Evolutionary conservation across 2,888 invertebrate genomes (phyloP).

Genomic region (Scaptomyza cyrtandrae): DNA sequence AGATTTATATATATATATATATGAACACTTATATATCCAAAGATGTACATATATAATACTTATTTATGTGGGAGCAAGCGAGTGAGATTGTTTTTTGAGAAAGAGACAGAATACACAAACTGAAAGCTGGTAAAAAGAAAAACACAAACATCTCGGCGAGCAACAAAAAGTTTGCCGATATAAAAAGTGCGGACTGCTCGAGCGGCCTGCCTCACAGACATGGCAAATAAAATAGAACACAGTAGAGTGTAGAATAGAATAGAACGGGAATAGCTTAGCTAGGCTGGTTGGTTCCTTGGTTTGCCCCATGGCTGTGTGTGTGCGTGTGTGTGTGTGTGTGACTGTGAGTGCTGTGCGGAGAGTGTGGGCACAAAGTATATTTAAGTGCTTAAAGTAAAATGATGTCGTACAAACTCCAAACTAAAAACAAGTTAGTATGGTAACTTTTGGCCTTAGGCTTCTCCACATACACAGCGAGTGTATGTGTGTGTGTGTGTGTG

Average conservation of each 20-base stretch:
- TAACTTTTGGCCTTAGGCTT: constrained; percentile 78
- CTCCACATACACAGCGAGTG: constrained; percentile 19
- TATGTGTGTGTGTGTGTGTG: constrained; percentile 17
- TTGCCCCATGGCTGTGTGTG: constrained; percentile 44
- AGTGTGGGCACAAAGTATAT: constrained; percentile 79
- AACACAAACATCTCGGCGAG: constrained; percentile 79
- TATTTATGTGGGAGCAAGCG: constrained; percentile 4
- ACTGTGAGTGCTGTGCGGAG: constrained; percentile 28
- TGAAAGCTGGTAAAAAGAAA: constrained; percentile 79
- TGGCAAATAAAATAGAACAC: constrained; percentile 64
- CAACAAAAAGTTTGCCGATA: constrained; percentile 79
- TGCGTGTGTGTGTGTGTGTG: too few species aligned
- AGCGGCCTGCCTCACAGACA: constrained; percentile 64
- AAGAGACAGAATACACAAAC: constrained; percentile 63
- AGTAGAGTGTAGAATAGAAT: constrained; percentile 42
- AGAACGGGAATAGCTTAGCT: constrained; percentile 60
- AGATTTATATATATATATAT: constrained; percentile 32
- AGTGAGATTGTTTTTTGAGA: constrained; percentile 5
- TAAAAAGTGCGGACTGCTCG: constrained; percentile 78
- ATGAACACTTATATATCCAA: constrained; percentile 32
- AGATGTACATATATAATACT: constrained; percentile 13
- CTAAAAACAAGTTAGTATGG: constrained; percentile 81
- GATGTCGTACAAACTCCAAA: constrained; percentile 83
- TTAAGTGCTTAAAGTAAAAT: constrained; percentile 83
- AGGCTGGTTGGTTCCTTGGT: constrained; percentile 10